Evolutionary conservation across 2,888 invertebrate species (phyloP).

Genomic region (Cerceris rybyensis): DNA sequence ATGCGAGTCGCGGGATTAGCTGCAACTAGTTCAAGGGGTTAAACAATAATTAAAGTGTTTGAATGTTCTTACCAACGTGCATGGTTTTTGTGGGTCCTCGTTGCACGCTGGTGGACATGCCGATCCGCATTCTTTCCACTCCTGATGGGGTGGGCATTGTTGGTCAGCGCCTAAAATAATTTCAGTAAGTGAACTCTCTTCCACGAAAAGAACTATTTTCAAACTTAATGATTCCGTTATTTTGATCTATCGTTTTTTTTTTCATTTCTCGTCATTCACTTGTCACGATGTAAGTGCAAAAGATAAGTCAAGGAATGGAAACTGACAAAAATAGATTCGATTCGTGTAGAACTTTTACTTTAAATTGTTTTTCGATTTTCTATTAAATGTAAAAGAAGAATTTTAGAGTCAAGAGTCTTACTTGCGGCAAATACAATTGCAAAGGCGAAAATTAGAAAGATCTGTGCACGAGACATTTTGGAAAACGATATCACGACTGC

Average conservation of each 20-base stretch:
- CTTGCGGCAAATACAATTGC: not conserved
- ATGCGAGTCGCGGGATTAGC: too few relatives aligned
- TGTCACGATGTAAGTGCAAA: not conserved
- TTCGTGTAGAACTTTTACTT: too few relatives aligned
- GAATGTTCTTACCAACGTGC: constrained; percentile 20
- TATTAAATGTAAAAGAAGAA: too few relatives aligned
- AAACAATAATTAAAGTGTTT: not conserved
- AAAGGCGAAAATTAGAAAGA: not conserved
- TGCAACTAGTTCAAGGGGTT: too few relatives aligned
- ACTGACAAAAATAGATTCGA: too few relatives aligned
- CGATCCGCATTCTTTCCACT: not conserved
- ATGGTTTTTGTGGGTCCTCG: fast-evolving
- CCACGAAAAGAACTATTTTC: too few relatives aligned
- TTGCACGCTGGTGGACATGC: not conserved
- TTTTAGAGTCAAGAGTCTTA: too few relatives aligned
- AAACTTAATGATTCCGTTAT: too few relatives aligned
- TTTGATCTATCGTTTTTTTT: not conserved
- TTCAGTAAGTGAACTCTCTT: not conserved
- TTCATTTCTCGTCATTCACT: not conserved
- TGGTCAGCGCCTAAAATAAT: not conserved
- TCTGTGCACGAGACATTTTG: not conserved
- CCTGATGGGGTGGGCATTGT: not conserved
- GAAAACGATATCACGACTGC: not conserved
- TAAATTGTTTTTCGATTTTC: too few relatives aligned
- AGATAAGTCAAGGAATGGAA: not conserved